A percentile compares a stretch with the other conserved stretches of the same genome.
phyloP scores from a whole-genome alignment of 2,888 invertebrate species.

The Prostheceraeus crozeri region DNA sequence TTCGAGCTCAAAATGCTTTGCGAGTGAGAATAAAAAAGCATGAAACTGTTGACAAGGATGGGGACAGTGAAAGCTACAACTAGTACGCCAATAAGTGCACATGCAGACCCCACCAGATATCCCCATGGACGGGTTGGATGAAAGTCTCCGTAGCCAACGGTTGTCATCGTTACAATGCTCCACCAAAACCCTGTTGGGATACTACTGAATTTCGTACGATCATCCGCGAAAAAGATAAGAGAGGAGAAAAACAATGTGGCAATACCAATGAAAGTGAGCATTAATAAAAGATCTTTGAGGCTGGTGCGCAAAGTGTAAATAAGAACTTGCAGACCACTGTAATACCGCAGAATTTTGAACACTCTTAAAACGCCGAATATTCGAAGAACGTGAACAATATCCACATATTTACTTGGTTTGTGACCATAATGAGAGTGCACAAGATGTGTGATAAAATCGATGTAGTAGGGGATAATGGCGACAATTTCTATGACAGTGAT shows the following conservation, averaged over 20 bases:
- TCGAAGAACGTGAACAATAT: conserved; percentile 29
- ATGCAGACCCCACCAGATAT: conserved; percentile 36
- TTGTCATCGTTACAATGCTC: conserved; percentile 91
- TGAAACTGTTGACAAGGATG: conserved; percentile 37
- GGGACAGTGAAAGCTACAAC: conserved; percentile 37
- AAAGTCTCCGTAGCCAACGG: conserved; percentile 90
- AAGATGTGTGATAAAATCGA: conserved; percentile 26
- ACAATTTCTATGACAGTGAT: conserved; percentile 35
- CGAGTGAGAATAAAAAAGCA: conserved; percentile 36
- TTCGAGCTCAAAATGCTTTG: conserved; percentile 31
- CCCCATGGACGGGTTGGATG: conserved; percentile 63
- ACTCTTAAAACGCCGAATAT: conserved; percentile 32
- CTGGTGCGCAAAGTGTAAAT: conserved; percentile 34
- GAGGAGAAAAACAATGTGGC: conserved; percentile 34
- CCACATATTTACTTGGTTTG: conserved; percentile 20
- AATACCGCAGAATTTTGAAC: conserved; percentile 35
- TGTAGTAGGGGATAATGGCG: conserved; percentile 33
- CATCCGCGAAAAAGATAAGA: conserved; percentile 32
- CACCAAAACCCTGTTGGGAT: conserved; percentile 89
- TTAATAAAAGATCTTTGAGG: conserved; percentile 31
- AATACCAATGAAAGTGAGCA: conserved; percentile 35
- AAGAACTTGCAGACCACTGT: conserved; percentile 34
- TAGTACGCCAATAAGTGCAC: conserved; percentile 34
- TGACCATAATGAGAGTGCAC: conserved; percentile 23
- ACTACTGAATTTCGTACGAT: conserved; percentile 57